These are phyloP conservation scores for Pachymerium ferrugineum DNA, from an alignment of 2,888 invertebrate species.

Conservation along the genomic window DNA sequence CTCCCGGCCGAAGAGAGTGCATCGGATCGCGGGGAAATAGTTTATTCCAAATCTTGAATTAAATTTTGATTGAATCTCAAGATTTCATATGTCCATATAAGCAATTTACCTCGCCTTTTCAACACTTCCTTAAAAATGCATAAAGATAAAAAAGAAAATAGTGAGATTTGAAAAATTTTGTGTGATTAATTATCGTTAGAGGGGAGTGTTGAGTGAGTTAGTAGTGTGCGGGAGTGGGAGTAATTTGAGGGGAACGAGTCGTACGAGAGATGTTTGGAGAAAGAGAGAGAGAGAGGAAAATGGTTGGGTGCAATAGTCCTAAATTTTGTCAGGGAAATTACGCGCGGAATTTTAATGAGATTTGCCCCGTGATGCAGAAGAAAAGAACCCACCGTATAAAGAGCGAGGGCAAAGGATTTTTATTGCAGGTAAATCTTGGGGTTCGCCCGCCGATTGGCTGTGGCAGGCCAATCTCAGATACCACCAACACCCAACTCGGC, in stretches of 20 bases:
- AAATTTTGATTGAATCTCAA: too few species aligned
- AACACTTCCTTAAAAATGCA: too few species aligned
- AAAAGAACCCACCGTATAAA: conserved; percentile 17
- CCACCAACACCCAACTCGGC: not conserved
- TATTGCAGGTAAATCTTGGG: conserved; percentile 35
- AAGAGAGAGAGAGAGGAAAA: not conserved
- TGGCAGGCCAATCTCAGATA: conserved; percentile 35
- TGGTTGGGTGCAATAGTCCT: conserved; percentile 16
- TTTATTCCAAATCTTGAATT: too few species aligned
- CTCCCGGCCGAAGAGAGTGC: too few species aligned
- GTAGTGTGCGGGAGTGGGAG: not conserved
- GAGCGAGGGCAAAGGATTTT: conserved; percentile 25
- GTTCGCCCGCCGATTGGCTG: conserved; percentile 31
- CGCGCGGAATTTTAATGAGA: conserved; percentile 32
- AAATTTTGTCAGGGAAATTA: conserved; percentile 31
- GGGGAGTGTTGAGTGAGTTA: too few species aligned
- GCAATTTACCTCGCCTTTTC: too few species aligned
- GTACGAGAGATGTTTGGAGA: too few species aligned
- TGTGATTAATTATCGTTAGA: too few species aligned
- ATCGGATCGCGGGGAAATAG: too few species aligned
- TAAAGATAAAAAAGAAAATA: too few species aligned
- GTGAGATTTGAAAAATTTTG: too few species aligned
- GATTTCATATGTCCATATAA: too few species aligned
- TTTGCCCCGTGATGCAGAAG: conserved; percentile 22
- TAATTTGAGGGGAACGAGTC: not conserved